These are phyloP conservation scores for Anoura caudifer DNA, from an alignment of 2,113 vertebrate genomes.

Conservation along the genomic window DNA sequence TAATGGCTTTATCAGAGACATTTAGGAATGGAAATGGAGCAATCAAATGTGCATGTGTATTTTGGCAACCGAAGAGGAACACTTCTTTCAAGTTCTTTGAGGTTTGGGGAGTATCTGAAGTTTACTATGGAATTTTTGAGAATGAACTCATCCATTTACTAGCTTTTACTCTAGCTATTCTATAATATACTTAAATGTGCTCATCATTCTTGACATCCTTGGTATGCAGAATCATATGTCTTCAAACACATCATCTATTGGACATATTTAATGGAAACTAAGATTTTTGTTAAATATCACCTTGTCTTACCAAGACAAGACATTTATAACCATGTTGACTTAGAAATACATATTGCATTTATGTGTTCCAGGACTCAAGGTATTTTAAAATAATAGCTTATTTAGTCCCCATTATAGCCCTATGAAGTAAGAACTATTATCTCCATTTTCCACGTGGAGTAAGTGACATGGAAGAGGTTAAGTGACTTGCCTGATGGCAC, in stretches of 20 bases:
- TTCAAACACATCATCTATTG: not conserved
- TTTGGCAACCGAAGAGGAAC: slow-evolving; percentile 78
- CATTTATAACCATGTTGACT: not conserved
- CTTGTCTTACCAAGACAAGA: not conserved
- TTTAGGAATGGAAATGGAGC: slow-evolving; percentile 69
- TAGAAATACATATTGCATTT: not conserved
- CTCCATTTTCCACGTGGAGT: not conserved
- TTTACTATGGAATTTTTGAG: slow-evolving; percentile 70
- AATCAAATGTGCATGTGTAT: slow-evolving; percentile 65
- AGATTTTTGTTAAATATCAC: not conserved
- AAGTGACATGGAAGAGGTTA: not conserved
- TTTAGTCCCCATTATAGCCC: not conserved
- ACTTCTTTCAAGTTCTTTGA: slow-evolving; percentile 75
- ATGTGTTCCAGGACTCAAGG: not conserved
- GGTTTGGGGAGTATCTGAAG: slow-evolving; percentile 67
- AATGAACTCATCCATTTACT: slow-evolving; percentile 68
- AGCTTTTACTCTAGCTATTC: slow-evolving; percentile 56
- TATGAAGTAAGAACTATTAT: not conserved
- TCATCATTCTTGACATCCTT: not conserved
- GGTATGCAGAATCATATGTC: slow-evolving; percentile 35
- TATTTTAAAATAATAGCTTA: not conserved
- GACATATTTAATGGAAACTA: slow-evolving; percentile 40
- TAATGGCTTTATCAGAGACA: slow-evolving; percentile 68
- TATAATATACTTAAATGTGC: slow-evolving; percentile 46
- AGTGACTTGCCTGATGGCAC: not conserved